phyloP scores from a whole-genome alignment of 37 sponge, comb jelly and placozoan species.

The Hexactinellida sp. region DNA sequence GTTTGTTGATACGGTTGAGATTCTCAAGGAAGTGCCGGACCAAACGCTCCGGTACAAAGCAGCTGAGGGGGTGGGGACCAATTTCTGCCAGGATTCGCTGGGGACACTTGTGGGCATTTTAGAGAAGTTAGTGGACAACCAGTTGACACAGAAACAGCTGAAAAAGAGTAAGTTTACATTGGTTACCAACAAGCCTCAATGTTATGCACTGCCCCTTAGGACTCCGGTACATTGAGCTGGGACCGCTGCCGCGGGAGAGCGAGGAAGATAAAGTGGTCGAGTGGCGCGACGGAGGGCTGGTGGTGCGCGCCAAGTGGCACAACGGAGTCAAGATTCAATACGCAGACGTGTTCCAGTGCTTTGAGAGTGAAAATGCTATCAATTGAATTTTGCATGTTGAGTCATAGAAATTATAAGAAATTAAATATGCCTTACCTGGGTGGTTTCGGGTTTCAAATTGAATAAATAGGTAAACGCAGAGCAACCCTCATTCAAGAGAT shows the following conservation, averaged over 20 bases:
- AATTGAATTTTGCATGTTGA: no score
- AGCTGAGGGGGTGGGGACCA: background rate
- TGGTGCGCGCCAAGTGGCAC: conserved; percentile 13
- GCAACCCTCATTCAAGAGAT: no score
- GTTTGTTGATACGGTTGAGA: background rate
- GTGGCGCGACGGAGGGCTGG: background rate
- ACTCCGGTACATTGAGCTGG: background rate
- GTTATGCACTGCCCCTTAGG: background rate
- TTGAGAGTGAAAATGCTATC: background rate
- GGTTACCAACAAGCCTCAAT: no score
- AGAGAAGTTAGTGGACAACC: background rate
- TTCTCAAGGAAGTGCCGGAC: background rate
- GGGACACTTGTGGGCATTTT: background rate
- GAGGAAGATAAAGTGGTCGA: background rate
- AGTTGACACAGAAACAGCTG: background rate
- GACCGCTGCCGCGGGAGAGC: background rate
- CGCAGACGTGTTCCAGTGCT: background rate
- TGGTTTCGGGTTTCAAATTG: no score
- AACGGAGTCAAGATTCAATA: background rate
- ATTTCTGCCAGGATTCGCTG: background rate
- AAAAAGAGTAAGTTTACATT: background rate
- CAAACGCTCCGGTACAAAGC: background rate
- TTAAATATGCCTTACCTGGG: no score
- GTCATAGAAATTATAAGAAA: no score
- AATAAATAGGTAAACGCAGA: no score